Base-by-base conservation (phyloP, 2,797 vertebrate genomes). In the Phrynocephalus guinanensis region DNA sequence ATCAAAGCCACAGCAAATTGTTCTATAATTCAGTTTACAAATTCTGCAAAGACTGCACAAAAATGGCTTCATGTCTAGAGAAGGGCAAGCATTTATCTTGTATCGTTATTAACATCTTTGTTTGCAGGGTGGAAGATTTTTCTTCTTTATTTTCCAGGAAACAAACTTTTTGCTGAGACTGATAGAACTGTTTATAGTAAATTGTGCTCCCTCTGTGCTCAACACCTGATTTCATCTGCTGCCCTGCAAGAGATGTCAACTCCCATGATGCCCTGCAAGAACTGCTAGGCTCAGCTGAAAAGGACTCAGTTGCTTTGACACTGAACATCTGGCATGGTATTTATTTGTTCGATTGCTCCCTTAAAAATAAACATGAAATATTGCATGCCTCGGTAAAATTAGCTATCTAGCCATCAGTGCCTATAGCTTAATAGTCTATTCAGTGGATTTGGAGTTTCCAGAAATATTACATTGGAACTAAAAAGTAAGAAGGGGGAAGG, bases 211-310 rank as follows among this genome's bases (percentile, higher is more conserved):
- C 92, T 94, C 86, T 93, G 92, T 91, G 96, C 93, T 96, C 94
- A 96, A 97, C 95, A 96, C 93, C 95, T 96, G 96, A 98, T 97
- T 97, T 97, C 95, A 97, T 96, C 90, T 95, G 78, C 81, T 90
- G 87, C 96, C 95, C 96, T 93, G 95, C 83, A 91, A 92, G 87
- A 94, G 94, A 92, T 94, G 95, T 90, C 95, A 95, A 95, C 95
- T 97, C 97, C 96, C 95, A 95, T 91, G 94, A 92, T 95, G 92
- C 93, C 95, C 94, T 94, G 90, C 91, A 95, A 94, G 96, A 97
- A 96, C 84, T 97, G 97, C 97, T 96, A 96, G 95, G 94, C 95
- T 98, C 97, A 97, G 97, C 97, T 96, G 88, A 96, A 96, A 95
- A 83, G 91, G 93, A 92, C 94, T 93, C 91, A 90, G 92, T 90